Percentiles rank a stretch among this genome's conserved stretches.
Conservation (phyloP, 2,888 invertebrate species). For the Amiota mariae region DNA sequence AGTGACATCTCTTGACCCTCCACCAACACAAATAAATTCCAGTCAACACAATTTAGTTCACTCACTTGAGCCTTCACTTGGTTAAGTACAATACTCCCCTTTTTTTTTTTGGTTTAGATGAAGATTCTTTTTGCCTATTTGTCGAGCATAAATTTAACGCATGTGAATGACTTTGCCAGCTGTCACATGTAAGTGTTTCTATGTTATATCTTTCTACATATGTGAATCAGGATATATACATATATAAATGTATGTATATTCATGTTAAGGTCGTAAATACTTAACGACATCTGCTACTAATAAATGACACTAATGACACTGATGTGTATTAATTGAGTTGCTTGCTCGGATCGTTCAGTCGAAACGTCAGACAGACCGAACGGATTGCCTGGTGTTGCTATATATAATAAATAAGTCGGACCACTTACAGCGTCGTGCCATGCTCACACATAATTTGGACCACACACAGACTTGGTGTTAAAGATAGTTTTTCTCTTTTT, state of each 20-base stretch:
- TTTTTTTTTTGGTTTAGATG: background rate
- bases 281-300: constrained; percentile 47
- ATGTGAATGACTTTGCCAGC: constrained; percentile 42
- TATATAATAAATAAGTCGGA: too few relatives aligned
- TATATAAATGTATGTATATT: background rate
- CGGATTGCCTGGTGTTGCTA: too few relatives aligned
- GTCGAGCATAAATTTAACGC: constrained; percentile 36
- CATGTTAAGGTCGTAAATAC: constrained; percentile 53
- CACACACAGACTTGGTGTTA: too few relatives aligned
- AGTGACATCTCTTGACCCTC: too few relatives aligned
- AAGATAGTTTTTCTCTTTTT: too few relatives aligned
- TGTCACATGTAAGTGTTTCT: constrained; percentile 15
- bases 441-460: too few relatives aligned
- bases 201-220: constrained; percentile 39
- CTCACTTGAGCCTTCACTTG: too few relatives aligned
- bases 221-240: background rate
- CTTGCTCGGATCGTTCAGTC: background rate
- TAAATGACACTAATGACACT: constrained; percentile 67
- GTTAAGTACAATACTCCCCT: too few relatives aligned
- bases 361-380: too few relatives aligned
- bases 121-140: background rate
- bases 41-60: too few relatives aligned
- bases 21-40: too few relatives aligned
- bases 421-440: too few relatives aligned
- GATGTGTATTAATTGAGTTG: constrained; percentile 67